These are phyloP conservation scores for Hermetia illucens DNA, from an alignment of 1,140 invertebrate species.

Conservation along the genomic window DNA sequence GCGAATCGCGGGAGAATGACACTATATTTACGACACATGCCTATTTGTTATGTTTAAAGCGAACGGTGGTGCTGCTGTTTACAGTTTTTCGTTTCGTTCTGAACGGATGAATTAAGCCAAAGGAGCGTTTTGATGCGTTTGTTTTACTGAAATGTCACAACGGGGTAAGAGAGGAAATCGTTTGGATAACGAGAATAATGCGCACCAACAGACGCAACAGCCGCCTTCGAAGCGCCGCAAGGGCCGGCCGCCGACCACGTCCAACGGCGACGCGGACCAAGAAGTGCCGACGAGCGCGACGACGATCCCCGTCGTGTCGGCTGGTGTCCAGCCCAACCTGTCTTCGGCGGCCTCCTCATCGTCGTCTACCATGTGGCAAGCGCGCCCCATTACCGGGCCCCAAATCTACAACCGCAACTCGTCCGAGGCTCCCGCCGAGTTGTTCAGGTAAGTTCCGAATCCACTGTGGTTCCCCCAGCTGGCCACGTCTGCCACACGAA, in stretches of 20 bases:
- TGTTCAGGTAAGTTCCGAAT: constrained; percentile 44
- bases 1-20: no score
- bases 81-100: no score
- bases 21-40: no score
- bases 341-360: constrained; percentile 6
- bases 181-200: constrained; percentile 27
- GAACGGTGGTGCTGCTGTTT: no score
- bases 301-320: neutral
- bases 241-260: constrained; percentile 26
- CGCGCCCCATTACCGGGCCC: constrained; percentile 66
- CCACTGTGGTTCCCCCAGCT: neutral
- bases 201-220: constrained; percentile 26
- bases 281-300: neutral
- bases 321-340: neutral
- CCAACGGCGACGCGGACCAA: constrained; percentile 8
- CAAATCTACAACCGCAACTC: constrained; percentile 82
- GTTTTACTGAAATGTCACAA: constrained; percentile 33
- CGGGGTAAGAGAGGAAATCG: constrained; percentile 31
- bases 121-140: no score
- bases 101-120: no score
- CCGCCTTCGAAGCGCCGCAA: constrained; percentile 28
- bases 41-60: no score
- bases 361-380: constrained; percentile 45
- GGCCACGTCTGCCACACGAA: neutral
- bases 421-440: constrained; percentile 76